These are phyloP conservation scores for Nomada ferruginata DNA, from an alignment of 2,888 invertebrate species.

Conservation along the genomic window DNA sequence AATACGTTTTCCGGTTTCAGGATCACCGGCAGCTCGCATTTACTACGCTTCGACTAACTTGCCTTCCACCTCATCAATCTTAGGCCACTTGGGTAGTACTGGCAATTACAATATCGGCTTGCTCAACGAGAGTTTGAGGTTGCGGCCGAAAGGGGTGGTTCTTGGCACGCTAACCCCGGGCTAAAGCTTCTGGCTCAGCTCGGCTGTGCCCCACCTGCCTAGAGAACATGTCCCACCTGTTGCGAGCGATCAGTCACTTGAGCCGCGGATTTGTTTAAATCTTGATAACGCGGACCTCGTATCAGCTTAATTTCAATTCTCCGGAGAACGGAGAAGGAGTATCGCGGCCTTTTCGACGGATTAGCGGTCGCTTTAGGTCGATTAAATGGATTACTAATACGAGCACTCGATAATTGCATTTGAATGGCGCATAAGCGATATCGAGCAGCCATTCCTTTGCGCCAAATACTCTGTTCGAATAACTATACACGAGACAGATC, in stretches of 20 bases:
- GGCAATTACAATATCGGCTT: conserved; percentile 84
- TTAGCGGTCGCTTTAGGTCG: conserved; percentile 47
- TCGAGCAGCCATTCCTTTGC: neutral
- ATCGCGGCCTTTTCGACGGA: conserved; percentile 47
- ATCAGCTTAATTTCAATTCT: conserved; percentile 74
- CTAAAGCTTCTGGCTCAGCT: conserved; percentile 70
- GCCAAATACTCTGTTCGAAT: neutral
- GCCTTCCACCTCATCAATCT: conserved; percentile 83
- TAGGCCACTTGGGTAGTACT: conserved; percentile 81
- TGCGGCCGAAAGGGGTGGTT: conserved; percentile 78
- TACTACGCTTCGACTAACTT: conserved; percentile 79
- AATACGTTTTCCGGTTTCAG: conserved; percentile 67
- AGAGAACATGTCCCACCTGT: conserved; percentile 81
- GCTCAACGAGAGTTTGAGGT: conserved; percentile 82
- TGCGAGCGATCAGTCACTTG: conserved; percentile 81
- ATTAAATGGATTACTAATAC: conserved; percentile 43
- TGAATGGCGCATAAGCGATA: conserved; percentile 17
- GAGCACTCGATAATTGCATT: conserved; percentile 50
- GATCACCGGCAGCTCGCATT: conserved; percentile 76
- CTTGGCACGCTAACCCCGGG: conserved; percentile 79
- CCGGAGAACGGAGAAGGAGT: conserved; percentile 46
- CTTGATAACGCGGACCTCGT: conserved; percentile 78
- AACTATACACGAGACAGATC: neutral
- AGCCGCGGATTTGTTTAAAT: conserved; percentile 80
- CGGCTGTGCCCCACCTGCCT: conserved; percentile 76